A percentile compares a stretch with the other conserved stretches of the same genome.
Evolutionary conservation across 2,113 vertebrate species (phyloP).

Genomic region (Brachionichthys hirsutus): DNA sequence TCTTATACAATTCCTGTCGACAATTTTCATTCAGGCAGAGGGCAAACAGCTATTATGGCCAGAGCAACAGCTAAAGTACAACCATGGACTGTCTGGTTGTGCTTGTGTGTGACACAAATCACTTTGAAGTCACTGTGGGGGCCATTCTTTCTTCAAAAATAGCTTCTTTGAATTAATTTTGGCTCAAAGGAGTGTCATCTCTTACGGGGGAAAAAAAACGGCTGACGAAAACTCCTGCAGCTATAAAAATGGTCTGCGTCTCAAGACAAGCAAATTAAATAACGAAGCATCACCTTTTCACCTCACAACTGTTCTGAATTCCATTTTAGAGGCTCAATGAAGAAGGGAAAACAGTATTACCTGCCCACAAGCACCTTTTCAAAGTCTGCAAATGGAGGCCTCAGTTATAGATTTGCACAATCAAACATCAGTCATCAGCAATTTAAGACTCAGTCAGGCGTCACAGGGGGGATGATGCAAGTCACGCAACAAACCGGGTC

Average conservation of each 20-base stretch:
- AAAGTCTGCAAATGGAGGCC: too few species aligned
- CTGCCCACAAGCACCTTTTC: too few species aligned
- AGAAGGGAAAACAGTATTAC: background rate
- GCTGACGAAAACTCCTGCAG: background rate
- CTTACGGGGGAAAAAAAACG: slow-evolving; percentile 3
- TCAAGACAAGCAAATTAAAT: background rate
- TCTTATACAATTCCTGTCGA: too few species aligned
- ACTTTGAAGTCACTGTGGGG: too few species aligned
- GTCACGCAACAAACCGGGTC: slow-evolving; percentile 11
- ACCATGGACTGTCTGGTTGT: too few species aligned
- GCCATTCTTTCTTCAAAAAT: background rate
- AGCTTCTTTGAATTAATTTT: slow-evolving; percentile 20
- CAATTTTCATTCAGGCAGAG: too few species aligned
- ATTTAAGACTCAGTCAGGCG: too few species aligned
- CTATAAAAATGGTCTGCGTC: background rate
- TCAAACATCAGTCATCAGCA: too few species aligned
- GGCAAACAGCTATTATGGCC: too few species aligned
- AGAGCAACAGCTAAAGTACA: too few species aligned
- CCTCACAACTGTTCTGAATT: background rate
- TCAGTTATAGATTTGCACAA: too few species aligned
- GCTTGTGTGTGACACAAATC: too few species aligned
- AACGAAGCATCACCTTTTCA: slow-evolving; percentile 13
- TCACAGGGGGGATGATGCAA: background rate
- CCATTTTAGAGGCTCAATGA: background rate
- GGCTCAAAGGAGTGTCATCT: background rate